Evolutionary conservation across 2,113 vertebrate species (phyloP).

Genomic region (Arenaria interpres): DNA sequence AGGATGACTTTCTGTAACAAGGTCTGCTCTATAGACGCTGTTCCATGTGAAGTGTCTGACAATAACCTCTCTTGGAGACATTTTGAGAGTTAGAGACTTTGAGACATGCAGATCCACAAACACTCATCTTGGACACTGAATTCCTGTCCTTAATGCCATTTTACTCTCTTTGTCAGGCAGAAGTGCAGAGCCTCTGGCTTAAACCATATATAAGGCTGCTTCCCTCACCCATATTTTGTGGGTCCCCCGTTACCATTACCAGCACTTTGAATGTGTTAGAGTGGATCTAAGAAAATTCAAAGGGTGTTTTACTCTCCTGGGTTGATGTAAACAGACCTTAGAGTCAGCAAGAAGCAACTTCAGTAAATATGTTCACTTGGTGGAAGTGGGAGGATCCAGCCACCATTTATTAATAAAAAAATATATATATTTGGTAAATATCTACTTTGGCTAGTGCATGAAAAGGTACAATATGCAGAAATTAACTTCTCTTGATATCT

Average conservation of each 20-base stretch:
- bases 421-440: not conserved
- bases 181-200: not conserved
- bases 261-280: not conserved
- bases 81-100: not conserved
- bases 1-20: not conserved
- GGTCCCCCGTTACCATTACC: not conserved
- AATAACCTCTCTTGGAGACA: not conserved
- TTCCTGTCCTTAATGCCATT: not conserved
- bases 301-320: not conserved
- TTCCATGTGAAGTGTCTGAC: not conserved
- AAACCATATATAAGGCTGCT: not conserved
- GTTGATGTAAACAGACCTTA: not conserved
- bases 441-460: not conserved
- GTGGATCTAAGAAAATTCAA: not conserved
- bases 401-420: not conserved
- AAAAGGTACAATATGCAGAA: not conserved
- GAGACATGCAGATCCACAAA: not conserved
- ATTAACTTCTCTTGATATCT: not conserved
- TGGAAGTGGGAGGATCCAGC: not conserved
- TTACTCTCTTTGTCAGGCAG: not conserved
- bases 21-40: not conserved
- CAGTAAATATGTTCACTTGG: not conserved
- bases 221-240: not conserved
- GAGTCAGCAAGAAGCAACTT: not conserved
- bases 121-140: not conserved